phyloP scores from a whole-genome alignment of 23 tunicate genomes.

The Botrylloides violaceus region DNA sequence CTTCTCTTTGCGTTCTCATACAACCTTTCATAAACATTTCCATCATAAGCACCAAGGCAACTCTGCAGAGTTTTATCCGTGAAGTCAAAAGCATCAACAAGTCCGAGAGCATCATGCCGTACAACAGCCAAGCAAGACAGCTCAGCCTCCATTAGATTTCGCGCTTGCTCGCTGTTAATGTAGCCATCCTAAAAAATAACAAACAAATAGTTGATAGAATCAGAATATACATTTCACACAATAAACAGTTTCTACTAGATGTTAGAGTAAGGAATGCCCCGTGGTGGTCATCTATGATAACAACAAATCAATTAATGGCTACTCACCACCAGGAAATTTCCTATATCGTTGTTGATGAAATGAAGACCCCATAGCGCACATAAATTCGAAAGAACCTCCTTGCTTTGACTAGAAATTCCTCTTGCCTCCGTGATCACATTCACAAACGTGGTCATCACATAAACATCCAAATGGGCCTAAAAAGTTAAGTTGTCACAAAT shows the following conservation, averaged over 20 bases:
- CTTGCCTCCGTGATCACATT: not conserved
- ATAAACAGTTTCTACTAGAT: too few relatives aligned
- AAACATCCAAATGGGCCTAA: constrained; percentile 26
- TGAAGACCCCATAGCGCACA: constrained; percentile 43
- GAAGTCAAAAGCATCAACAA: constrained; percentile 88
- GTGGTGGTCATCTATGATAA: too few relatives aligned
- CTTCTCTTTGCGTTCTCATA: constrained; percentile 64
- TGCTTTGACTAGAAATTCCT: constrained; percentile 13
- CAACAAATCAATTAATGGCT: too few relatives aligned
- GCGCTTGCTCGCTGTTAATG: not conserved
- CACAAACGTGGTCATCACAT: not conserved
- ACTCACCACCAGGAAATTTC: constrained; percentile 62
- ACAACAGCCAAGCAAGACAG: constrained; percentile 26
- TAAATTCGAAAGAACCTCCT: constrained; percentile 26
- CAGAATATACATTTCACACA: too few relatives aligned
- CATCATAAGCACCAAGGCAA: constrained; percentile 88
- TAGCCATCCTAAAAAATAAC: constrained; percentile 14
- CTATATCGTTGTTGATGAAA: constrained; percentile 33
- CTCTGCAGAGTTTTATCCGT: constrained; percentile 49
- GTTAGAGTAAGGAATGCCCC: too few relatives aligned
- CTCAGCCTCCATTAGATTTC: constrained; percentile 39
- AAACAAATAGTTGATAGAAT: too few relatives aligned
- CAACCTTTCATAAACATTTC: constrained; percentile 81
- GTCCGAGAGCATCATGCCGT: constrained; percentile 66
- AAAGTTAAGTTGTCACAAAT: too few relatives aligned